Evolutionary conservation across 2,797 vertebrate species (phyloP).

Genomic region (Peromyscus nudipes): DNA sequence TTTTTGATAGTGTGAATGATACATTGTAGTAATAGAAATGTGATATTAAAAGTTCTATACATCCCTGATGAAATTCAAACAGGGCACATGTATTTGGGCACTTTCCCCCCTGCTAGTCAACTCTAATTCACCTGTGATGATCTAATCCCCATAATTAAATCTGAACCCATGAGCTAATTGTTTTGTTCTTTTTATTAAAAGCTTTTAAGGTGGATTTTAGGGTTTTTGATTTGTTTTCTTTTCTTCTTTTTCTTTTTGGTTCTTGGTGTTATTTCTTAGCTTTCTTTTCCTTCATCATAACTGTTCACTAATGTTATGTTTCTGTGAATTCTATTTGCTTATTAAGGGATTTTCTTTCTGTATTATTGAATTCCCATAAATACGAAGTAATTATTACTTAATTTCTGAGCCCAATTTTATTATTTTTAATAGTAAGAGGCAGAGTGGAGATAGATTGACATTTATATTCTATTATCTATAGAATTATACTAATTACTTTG

Average conservation of each 20-base stretch:
- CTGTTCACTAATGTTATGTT: background rate
- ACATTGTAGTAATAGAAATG: background rate
- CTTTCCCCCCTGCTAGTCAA: background rate
- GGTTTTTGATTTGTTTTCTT: background rate
- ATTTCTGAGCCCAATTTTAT: background rate
- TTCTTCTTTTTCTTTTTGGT: background rate
- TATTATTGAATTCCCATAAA: slow-evolving; percentile 1
- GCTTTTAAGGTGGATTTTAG: background rate
- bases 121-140: background rate
- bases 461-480: background rate
- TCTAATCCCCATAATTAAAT: background rate
- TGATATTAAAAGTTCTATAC: background rate
- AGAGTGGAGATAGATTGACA: background rate
- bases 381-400: background rate
- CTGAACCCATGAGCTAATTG: background rate
- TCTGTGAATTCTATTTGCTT: background rate
- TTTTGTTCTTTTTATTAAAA: background rate
- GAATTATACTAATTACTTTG: background rate
- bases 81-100: background rate
- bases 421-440: background rate
- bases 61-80: slow-evolving; percentile 14
- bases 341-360: background rate
- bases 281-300: background rate
- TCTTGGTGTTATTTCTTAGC: background rate
- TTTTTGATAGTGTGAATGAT: background rate